Evolutionary conservation across 2,888 invertebrate genomes (phyloP).

Genomic region (Mimas tiliae): DNA sequence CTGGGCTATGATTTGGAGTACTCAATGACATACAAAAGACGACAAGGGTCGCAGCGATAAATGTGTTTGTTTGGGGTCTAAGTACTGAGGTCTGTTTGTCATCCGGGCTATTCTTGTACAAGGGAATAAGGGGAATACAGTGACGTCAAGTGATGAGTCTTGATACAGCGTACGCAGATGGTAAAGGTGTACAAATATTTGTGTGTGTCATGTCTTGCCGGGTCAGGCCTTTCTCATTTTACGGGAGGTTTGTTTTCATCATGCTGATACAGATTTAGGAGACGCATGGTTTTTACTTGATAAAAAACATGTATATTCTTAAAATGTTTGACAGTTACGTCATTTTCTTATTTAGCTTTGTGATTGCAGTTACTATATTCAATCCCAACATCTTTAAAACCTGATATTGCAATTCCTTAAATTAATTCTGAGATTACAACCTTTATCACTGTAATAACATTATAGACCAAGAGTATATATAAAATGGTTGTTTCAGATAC

Average conservation of each 20-base stretch:
- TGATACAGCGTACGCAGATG: neutral
- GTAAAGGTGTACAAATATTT: slow-evolving; percentile 11
- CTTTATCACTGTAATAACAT: too few species aligned
- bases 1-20: slow-evolving; percentile 33
- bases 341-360: too few species aligned
- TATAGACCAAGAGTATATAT: neutral
- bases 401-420: too few species aligned
- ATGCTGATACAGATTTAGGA: neutral
- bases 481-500: slow-evolving; percentile 81
- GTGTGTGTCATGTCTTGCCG: neutral
- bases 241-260: neutral
- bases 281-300: too few species aligned
- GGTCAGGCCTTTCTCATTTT: neutral
- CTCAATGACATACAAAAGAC: slow-evolving; percentile 34
- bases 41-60: slow-evolving; percentile 37
- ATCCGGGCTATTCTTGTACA: slow-evolving; percentile 28
- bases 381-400: too few species aligned
- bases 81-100: slow-evolving; percentile 41
- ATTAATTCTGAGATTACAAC: too few species aligned
- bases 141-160: neutral
- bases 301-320: too few species aligned
- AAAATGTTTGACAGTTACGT: too few species aligned
- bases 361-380: too few species aligned
- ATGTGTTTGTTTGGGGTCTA: slow-evolving; percentile 45
- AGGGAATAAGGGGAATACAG: neutral